Conservation (phyloP, 2,797 vertebrate species). For the Leontocebus nigricollis region DNA sequence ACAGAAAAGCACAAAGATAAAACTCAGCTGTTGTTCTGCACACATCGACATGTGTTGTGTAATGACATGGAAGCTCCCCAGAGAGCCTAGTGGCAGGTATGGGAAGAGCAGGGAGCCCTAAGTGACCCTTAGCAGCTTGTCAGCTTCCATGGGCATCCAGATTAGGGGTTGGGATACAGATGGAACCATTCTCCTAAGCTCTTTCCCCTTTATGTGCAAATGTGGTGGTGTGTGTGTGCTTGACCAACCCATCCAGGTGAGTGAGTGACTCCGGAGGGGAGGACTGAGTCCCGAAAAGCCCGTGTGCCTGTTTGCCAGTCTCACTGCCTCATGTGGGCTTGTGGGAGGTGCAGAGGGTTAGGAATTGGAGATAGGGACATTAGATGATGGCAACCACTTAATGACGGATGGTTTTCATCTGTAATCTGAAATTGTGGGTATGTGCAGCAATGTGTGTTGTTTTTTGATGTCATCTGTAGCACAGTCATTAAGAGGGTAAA, state of each 20-base stretch:
- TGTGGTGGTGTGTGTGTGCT: neutral
- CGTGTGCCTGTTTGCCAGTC: neutral
- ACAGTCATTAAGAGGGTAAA: neutral
- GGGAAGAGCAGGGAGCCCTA: neutral
- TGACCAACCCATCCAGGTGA: neutral
- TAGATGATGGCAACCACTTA: neutral
- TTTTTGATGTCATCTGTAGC: neutral
- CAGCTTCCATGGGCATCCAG: neutral
- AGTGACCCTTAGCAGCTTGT: neutral
- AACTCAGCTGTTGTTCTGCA: neutral
- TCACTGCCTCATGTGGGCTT: too few species aligned
- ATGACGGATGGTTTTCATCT: neutral
- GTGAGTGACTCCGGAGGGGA: neutral
- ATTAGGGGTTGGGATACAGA: neutral
- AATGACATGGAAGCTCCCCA: neutral
- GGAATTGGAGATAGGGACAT: neutral
- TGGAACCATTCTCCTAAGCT: neutral
- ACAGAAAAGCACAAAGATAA: neutral
- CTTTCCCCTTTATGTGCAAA: neutral
- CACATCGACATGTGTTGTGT: too few species aligned
- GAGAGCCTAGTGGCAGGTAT: neutral
- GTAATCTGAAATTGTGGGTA: neutral
- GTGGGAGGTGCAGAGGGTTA: neutral
- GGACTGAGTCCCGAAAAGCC: neutral
- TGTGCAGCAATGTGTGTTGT: neutral